phyloP scores from a whole-genome alignment of 1,140 invertebrate genomes.

The Nautilus pompilius region DNA sequence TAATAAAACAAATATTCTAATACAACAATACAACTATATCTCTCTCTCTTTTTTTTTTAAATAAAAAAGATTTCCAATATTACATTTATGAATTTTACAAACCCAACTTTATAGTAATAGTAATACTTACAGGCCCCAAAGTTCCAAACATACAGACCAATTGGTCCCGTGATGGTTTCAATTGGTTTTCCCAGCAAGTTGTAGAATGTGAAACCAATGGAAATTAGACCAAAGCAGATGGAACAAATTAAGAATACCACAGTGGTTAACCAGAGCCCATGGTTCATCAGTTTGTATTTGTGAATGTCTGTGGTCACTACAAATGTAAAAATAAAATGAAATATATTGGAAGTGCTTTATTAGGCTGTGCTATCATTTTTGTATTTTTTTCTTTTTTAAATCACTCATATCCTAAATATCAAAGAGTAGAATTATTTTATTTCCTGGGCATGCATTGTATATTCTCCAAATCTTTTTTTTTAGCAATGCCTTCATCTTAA shows the following conservation, averaged over 20 bases:
- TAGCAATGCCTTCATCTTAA: no score
- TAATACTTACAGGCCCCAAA: slow-evolving; percentile 66
- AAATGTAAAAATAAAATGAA: not conserved
- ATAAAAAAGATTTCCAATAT: not conserved
- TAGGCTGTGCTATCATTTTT: no score
- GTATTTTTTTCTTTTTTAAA: no score
- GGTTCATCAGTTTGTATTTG: slow-evolving; percentile 61
- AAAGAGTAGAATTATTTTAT: no score
- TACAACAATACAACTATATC: no score
- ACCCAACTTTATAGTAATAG: not conserved
- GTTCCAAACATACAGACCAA: slow-evolving; percentile 79
- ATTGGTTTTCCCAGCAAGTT: slow-evolving; percentile 75
- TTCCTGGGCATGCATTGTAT: no score
- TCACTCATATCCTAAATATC: no score
- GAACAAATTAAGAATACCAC: slow-evolving; percentile 65
- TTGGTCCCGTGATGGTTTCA: slow-evolving; percentile 69
- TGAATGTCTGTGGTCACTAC: not conserved
- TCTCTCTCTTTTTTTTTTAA: not conserved
- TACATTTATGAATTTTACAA: not conserved
- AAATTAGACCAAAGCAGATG: slow-evolving; percentile 66
- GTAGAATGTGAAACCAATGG: slow-evolving; percentile 72
- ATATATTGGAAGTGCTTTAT: no score
- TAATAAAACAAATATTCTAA: slow-evolving; percentile 19
- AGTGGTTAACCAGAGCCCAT: slow-evolving; percentile 71
- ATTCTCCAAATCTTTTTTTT: no score